Base-by-base conservation (phyloP, 1,140 invertebrate genomes). In the Pseudomyrmex flavicornis region DNA sequence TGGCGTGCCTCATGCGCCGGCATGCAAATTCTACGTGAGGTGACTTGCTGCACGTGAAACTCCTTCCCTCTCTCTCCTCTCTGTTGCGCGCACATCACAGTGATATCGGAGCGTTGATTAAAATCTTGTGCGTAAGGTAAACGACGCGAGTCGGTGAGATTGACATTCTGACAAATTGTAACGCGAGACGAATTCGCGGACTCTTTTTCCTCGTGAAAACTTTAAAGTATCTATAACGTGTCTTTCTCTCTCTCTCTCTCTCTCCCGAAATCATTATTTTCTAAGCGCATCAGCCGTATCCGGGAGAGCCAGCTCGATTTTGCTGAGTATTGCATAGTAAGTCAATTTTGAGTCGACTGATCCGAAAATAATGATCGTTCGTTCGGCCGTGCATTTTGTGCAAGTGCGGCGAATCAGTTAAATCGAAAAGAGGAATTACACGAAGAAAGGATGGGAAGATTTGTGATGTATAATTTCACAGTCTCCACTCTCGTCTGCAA, bases 281-380 rank as follows among this genome's bases (percentile, higher is more conserved):
- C 2, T 17, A 69, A 59, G 15, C 69, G 48, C n/a, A 69, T 69
- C 46, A 48, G 13, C 44, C 63, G 17, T 48, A 15, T 8, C 15
- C 35, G 20, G 15, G 5, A 59, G 44, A 17, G 35, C 1, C 4
- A 17, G 35, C 1, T 8, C 15, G 44, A 50, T 79, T 12, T 46
- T 4, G 20, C 20, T 7, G 52, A 79, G 20, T 46, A n/a, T 79
- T 26, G 54, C 76, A 17, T 44, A 69, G 44, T 13, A 66, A 59
- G 35, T 44, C 65, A 70, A 79, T 79, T 79, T 70, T 58, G 65
- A 79, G 54, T 59, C 44, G 76, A 70, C 76, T 79, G 54, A 79
- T 79, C 54, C 76, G 52, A 59, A 79, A 79, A 79, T 79, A 79
- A 79, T 70, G 65, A 79, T 70, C 76, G 63, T 5, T n/a, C 13